Conservation (phyloP, 2,797 vertebrate species). For the Orientallactaga sibirica region DNA sequence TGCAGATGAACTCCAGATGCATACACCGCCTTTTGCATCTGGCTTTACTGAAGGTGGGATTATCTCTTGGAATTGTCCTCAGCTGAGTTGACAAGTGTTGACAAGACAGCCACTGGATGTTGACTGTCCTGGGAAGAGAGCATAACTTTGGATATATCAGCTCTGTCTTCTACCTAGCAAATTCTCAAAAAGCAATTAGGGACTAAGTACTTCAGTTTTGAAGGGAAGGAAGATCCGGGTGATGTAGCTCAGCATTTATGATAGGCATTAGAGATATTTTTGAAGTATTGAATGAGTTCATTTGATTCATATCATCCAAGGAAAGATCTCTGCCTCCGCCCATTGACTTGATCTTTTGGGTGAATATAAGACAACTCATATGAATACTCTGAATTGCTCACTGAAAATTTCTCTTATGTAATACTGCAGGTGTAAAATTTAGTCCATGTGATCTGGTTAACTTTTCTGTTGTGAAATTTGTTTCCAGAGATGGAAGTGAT, state of each 20-base stretch:
- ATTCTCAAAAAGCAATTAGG: background rate
- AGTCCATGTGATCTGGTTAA: slow-evolving; percentile 13
- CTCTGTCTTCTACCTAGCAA: background rate
- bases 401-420: slow-evolving; percentile 14
- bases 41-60: background rate
- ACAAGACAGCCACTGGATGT: background rate
- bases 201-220: background rate
- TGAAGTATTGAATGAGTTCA: slow-evolving; percentile 38
- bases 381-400: slow-evolving; percentile 30
- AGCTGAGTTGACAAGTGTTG: background rate
- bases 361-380: slow-evolving; percentile 7
- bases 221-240: background rate
- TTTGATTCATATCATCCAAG: background rate
- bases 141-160: background rate
- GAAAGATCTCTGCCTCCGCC: background rate
- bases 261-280: background rate
- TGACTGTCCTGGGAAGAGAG: background rate
- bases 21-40: too few species aligned
- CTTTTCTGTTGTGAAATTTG: slow-evolving; percentile 47
- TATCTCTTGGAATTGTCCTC: background rate
- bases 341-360: slow-evolving; percentile 30
- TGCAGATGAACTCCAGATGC: too few species aligned
- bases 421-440: slow-evolving; percentile 47
- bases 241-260: background rate
- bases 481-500: slow-evolving; percentile 48